These are phyloP conservation scores for Clistopyga incitator DNA, from an alignment of 2,888 invertebrate genomes.

Conservation along the genomic window DNA sequence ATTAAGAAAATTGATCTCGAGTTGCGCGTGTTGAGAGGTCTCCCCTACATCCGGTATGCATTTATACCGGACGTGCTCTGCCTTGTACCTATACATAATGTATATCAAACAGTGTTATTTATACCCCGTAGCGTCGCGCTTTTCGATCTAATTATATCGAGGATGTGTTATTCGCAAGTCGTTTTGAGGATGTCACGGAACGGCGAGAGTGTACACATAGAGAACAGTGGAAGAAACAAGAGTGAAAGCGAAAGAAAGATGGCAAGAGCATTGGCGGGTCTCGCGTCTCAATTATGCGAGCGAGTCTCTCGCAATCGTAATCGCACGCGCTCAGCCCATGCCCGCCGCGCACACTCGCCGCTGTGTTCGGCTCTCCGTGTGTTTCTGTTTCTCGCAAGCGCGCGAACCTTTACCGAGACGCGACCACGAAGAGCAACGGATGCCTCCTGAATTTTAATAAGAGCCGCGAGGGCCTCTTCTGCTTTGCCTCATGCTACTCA, in stretches of 20 bases:
- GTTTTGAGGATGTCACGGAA: constrained; percentile 38
- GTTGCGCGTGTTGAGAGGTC: neutral
- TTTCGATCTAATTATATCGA: constrained; percentile 35
- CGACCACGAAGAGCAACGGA: constrained; percentile 47
- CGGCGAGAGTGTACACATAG: neutral
- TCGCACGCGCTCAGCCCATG: constrained; percentile 18
- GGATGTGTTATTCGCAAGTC: constrained; percentile 1
- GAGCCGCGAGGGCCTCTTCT: constrained; percentile 41
- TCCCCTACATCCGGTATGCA: constrained; percentile 24
- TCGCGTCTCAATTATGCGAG: constrained; percentile 67
- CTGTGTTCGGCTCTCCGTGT: constrained; percentile 11
- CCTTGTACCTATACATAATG: constrained; percentile 16
- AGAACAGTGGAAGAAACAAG: constrained; percentile 1
- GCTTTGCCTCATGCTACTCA: constrained; percentile 24
- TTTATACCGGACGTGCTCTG: constrained; percentile 8
- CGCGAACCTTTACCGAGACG: constrained; percentile 27
- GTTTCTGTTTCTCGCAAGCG: constrained; percentile 46
- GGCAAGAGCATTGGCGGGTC: constrained; percentile 21
- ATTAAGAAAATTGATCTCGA: neutral
- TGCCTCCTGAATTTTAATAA: constrained; percentile 67
- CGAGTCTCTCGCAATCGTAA: constrained; percentile 60
- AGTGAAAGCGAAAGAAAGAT: constrained; percentile 21
- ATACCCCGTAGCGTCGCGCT: neutral
- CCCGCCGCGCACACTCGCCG: constrained; percentile 16
- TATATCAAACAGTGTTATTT: constrained; percentile 8